Percentiles rank a stretch among this genome's conserved stretches.
phyloP scores from a whole-genome alignment of 1,140 invertebrate genomes.

The Drosophila busckii region DNA sequence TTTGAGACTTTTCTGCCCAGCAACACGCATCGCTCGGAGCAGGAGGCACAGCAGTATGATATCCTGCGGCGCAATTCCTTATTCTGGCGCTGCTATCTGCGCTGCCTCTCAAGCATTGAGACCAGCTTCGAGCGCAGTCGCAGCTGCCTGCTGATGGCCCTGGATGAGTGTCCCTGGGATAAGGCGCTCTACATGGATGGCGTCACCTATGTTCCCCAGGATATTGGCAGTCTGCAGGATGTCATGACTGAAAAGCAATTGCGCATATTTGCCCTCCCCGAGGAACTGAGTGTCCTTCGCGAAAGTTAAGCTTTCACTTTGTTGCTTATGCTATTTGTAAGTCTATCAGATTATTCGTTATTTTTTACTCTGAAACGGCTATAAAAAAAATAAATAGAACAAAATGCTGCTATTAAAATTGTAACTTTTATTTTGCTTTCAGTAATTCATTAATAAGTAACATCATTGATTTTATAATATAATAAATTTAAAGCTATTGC shows the following conservation, averaged over 20 bases:
- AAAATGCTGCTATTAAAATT: too few relatives aligned
- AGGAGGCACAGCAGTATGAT: constrained; percentile 32
- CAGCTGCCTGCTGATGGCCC: constrained; percentile 80
- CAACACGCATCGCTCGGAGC: constrained; percentile 30
- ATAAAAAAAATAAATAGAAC: too few relatives aligned
- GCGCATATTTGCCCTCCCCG: constrained; percentile 84
- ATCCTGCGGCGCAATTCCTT: constrained; percentile 57
- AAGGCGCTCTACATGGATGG: constrained; percentile 82
- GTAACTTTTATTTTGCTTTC: too few relatives aligned
- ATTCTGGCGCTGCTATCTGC: constrained; percentile 72
- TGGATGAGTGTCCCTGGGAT: constrained; percentile 85
- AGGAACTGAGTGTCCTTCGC: constrained; percentile 84
- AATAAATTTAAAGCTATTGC: too few relatives aligned
- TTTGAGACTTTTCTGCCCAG: constrained; percentile 54
- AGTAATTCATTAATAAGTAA: too few relatives aligned
- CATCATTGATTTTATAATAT: too few relatives aligned
- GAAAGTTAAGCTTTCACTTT: constrained; percentile 1
- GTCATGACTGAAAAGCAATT: constrained; percentile 86
- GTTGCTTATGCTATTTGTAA: background rate
- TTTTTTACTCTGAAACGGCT: too few relatives aligned
- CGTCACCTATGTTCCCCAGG: constrained; percentile 80
- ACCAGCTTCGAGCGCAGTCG: constrained; percentile 67
- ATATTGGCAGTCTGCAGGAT: constrained; percentile 83
- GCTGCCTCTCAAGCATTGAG: constrained; percentile 43
- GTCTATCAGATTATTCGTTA: too few relatives aligned